phyloP scores from a whole-genome alignment of 2,888 invertebrate genomes.

The Phortica magna region DNA sequence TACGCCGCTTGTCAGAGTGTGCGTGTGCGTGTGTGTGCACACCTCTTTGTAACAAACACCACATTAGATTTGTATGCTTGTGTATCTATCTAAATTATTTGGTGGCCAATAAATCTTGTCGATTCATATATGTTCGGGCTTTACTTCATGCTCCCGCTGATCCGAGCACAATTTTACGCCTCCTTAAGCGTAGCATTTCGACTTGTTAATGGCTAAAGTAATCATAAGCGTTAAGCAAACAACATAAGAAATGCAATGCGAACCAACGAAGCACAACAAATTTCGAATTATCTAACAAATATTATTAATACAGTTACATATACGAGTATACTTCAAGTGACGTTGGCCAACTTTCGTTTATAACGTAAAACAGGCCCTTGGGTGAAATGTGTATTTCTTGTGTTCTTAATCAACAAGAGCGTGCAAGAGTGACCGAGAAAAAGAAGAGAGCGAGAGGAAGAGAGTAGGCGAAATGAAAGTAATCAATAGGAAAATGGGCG shows the following conservation, averaged over 20 bases:
- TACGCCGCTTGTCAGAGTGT: not conserved
- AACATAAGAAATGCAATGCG: not conserved
- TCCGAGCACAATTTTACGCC: slow-evolving; percentile 47
- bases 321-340: slow-evolving; percentile 45
- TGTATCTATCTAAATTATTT: slow-evolving; percentile 19
- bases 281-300: slow-evolving; percentile 8
- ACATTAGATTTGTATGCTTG: not conserved
- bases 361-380: not conserved
- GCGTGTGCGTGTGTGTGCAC: slow-evolving; percentile 23
- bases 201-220: slow-evolving; percentile 19
- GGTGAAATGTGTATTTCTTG: not conserved
- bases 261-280: not conserved
- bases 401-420: not conserved
- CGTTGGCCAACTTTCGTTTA: slow-evolving; percentile 18
- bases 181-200: slow-evolving; percentile 40
- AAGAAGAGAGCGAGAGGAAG: not conserved
- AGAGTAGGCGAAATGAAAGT: not conserved
- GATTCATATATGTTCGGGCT: slow-evolving; percentile 48
- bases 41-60: not conserved
- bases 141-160: slow-evolving; percentile 28
- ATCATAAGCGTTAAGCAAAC: not conserved
- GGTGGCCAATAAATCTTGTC: slow-evolving; percentile 61
- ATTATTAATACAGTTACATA: not conserved
- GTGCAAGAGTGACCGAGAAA: not conserved
- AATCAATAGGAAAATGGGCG: not conserved